phyloP scores from a whole-genome alignment of 2,888 invertebrate species.

The Xestia c-nigrum region DNA sequence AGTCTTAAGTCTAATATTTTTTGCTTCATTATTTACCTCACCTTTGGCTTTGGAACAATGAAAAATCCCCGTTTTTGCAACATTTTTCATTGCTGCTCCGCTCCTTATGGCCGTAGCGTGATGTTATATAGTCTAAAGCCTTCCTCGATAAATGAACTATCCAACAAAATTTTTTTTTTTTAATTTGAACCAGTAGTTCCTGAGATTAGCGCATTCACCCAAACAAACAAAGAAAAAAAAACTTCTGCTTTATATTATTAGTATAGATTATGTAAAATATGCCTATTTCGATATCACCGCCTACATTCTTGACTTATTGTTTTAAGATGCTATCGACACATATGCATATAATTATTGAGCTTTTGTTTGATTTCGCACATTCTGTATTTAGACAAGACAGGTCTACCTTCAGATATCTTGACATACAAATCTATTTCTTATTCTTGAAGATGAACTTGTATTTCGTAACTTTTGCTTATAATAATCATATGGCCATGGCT shows the following conservation, averaged over 20 bases:
- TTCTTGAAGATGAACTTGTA: background rate
- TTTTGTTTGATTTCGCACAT: constrained; percentile 39
- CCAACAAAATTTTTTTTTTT: too few species aligned
- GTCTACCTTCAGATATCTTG: constrained; percentile 22
- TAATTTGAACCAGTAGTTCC: too few species aligned
- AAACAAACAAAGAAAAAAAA: too few species aligned
- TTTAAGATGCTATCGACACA: constrained; percentile 12
- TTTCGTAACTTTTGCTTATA: constrained; percentile 19
- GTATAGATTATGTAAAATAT: constrained; percentile 1
- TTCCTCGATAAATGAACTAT: too few species aligned
- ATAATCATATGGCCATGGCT: background rate
- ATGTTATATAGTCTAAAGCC: too few species aligned
- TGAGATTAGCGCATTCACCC: too few species aligned
- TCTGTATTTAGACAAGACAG: constrained; percentile 24
- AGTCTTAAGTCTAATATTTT: background rate
- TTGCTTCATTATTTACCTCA: background rate
- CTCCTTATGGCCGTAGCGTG: too few species aligned
- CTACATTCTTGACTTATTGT: constrained; percentile 13
- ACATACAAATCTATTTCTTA: constrained; percentile 1
- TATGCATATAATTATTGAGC: constrained; percentile 21
- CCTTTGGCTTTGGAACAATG: background rate
- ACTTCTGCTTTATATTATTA: too few species aligned
- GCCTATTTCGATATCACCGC: constrained; percentile 3
- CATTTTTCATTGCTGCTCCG: too few species aligned
- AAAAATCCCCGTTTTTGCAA: too few species aligned